A percentile compares a stretch with the other conserved stretches of the same genome.
phyloP scores from a whole-genome alignment of 2,113 vertebrate species.

The Sorex fumeus region DNA sequence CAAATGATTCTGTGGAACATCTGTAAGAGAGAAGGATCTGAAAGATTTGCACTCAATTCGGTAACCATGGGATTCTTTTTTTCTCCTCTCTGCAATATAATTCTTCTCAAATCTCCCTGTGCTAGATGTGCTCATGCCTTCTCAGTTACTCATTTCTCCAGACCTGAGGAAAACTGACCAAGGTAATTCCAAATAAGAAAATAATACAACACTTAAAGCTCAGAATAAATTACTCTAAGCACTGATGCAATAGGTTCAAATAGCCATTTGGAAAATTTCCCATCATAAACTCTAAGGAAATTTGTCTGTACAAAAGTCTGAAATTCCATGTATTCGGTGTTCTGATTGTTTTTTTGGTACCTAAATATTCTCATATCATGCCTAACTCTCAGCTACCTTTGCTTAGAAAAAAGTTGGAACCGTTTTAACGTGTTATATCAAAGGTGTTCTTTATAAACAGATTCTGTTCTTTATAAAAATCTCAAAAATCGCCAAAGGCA shows the following conservation, averaged over 20 bases:
- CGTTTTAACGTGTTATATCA: not conserved
- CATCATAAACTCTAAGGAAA: slow-evolving; percentile 64
- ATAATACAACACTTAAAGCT: slow-evolving; percentile 49
- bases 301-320: slow-evolving; percentile 35
- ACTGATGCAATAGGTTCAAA: slow-evolving; percentile 49
- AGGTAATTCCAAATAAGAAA: slow-evolving; percentile 40
- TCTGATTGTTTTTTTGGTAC: slow-evolving; percentile 31
- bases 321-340: slow-evolving; percentile 5
- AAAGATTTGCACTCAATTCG: slow-evolving; percentile 60
- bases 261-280: slow-evolving; percentile 58
- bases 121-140: not conserved
- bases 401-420: slow-evolving; percentile 25
- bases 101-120: slow-evolving; percentile 32
- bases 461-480: not conserved
- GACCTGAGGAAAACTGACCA: slow-evolving; percentile 73
- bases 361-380: slow-evolving; percentile 49
- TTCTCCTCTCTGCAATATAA: slow-evolving; percentile 38
- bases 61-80: slow-evolving; percentile 45
- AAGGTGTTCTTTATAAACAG: not conserved
- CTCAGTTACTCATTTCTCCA: slow-evolving; percentile 62
- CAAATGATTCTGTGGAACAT: slow-evolving; percentile 54
- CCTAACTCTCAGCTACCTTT: slow-evolving; percentile 45
- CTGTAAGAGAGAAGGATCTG: slow-evolving; percentile 58
- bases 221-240: slow-evolving; percentile 54
- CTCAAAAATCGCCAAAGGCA: slow-evolving; percentile 35